Conservation (phyloP, 2,888 invertebrate species). For the Coecobrya sp. region DNA sequence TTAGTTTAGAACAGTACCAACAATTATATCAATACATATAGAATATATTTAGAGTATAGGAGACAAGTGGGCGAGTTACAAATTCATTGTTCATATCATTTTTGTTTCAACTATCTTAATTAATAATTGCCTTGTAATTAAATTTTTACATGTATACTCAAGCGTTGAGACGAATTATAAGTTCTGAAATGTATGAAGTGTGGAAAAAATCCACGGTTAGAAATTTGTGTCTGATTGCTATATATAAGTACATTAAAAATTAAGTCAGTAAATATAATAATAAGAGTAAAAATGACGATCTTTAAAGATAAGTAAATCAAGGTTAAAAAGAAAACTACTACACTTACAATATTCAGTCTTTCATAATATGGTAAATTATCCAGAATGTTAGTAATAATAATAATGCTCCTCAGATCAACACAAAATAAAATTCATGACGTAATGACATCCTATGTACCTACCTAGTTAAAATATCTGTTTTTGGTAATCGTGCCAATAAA, state of each 20-base stretch:
- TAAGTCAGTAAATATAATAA: background rate
- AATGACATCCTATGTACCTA: background rate
- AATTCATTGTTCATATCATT: conserved; percentile 26
- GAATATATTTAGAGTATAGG: background rate
- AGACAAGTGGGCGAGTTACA: background rate
- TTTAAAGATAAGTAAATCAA: conserved; percentile 23
- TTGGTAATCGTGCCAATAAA: background rate
- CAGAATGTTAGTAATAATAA: conserved; percentile 12
- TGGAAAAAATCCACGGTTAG: background rate
- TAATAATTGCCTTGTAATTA: background rate
- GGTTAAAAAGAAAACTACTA: conserved; percentile 1
- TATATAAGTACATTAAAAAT: background rate
- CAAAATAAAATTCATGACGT: background rate
- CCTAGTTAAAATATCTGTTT: background rate
- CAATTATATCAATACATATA: background rate
- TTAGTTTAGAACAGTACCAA: background rate
- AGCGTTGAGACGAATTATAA: conserved; percentile 13
- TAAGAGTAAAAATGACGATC: background rate
- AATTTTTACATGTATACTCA: background rate
- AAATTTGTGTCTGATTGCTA: background rate
- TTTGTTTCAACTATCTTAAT: background rate
- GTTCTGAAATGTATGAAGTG: background rate
- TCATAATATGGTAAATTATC: conserved; percentile 26
- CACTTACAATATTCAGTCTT: conserved; percentile 47
- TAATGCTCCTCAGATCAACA: conserved; percentile 5